phyloP scores from a whole-genome alignment of 2,113 vertebrate species.

The Sialia sialis region DNA sequence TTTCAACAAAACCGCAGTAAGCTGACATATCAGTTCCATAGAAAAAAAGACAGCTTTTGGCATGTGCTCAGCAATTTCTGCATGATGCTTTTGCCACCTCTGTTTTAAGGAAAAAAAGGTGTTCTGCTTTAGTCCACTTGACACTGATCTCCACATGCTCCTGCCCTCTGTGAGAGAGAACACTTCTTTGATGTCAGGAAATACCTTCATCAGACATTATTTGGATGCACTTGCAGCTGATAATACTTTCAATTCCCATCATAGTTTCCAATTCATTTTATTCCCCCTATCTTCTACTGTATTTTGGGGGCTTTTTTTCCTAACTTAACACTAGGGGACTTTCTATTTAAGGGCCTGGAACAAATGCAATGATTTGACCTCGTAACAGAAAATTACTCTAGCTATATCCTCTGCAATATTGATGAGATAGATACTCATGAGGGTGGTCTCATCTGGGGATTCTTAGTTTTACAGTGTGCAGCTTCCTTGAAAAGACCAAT shows the following conservation, averaged over 20 bases:
- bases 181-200: not conserved
- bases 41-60: not conserved
- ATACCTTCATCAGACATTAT: not conserved
- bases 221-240: not conserved
- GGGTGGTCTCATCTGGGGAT: not conserved
- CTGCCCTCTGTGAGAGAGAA: not conserved
- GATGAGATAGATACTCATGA: not conserved
- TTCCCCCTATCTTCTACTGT: not conserved
- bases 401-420: not conserved
- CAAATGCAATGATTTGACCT: not conserved
- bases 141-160: not conserved
- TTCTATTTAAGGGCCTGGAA: not conserved
- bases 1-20: not conserved
- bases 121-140: slow-evolving; percentile 5
- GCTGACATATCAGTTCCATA: not conserved
- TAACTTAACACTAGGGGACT: not conserved
- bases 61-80: not conserved
- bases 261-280: not conserved
- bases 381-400: not conserved
- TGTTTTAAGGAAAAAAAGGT: not conserved
- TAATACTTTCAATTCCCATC: not conserved
- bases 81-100: not conserved
- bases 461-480: not conserved
- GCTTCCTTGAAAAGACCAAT: not conserved
- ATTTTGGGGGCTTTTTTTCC: not conserved